Percentiles rank a stretch among this genome's conserved stretches.
These are phyloP conservation scores for Drosophila flavopinicola DNA, from an alignment of 2,888 invertebrate genomes.

Conservation along the genomic window DNA sequence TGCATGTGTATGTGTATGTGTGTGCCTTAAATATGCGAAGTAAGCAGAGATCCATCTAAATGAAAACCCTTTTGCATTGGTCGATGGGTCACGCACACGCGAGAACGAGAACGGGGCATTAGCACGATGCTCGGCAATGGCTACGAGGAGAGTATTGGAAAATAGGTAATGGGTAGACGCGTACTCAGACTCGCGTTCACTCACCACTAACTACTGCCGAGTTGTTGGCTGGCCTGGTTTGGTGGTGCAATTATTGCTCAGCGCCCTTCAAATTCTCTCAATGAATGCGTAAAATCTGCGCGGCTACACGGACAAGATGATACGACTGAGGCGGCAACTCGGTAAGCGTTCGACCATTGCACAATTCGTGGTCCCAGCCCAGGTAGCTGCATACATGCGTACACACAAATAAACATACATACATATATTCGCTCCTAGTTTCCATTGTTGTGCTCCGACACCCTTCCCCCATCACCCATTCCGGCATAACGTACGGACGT, in stretches of 20 bases:
- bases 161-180: conserved; percentile 4
- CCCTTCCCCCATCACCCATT: conserved; percentile 8
- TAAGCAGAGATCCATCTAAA: conserved; percentile 12
- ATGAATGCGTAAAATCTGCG: conserved; percentile 71
- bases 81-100: conserved; percentile 42
- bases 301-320: conserved; percentile 8
- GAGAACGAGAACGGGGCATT: conserved; percentile 4
- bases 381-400: conserved; percentile 21
- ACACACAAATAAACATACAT: background rate
- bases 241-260: conserved; percentile 72
- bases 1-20: background rate
- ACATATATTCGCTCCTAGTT: conserved; percentile 47
- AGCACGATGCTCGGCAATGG: conserved; percentile 3
- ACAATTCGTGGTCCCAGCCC: conserved; percentile 45
- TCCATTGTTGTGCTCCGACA: conserved; percentile 56
- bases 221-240: conserved; percentile 16
- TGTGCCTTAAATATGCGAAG: conserved; percentile 19
- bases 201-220: background rate
- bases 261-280: conserved; percentile 69
- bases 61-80: conserved; percentile 38
- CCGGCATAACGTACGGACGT: background rate
- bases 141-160: background rate
- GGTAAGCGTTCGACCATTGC: conserved; percentile 50
- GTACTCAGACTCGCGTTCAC: conserved; percentile 6
- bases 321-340: background rate